Percentiles rank a stretch among this genome's conserved stretches.
Evolutionary conservation across 2,888 invertebrate species (phyloP).

Genomic region (Hydrotaea diabolus): DNA sequence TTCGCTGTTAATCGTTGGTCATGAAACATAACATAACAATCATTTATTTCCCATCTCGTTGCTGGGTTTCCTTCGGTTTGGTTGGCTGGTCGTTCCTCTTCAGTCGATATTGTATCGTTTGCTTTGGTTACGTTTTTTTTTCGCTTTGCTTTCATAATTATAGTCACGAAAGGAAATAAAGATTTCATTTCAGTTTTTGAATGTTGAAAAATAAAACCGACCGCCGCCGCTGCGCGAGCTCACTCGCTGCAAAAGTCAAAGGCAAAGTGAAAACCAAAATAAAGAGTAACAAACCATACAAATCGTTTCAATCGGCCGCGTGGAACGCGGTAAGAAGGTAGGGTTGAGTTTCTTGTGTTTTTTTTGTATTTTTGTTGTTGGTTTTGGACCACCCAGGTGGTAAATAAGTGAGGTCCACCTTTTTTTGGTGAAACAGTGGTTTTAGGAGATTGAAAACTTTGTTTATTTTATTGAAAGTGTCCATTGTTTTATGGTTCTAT

Average conservation of each 20-base stretch:
- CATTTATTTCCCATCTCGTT: slow-evolving; percentile 55
- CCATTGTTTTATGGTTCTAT: no score
- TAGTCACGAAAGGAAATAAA: slow-evolving; percentile 78
- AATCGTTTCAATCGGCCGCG: slow-evolving; percentile 52
- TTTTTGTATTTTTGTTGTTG: no score
- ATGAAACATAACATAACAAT: slow-evolving; percentile 65
- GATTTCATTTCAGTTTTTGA: slow-evolving; percentile 64
- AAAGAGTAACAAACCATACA: slow-evolving; percentile 46
- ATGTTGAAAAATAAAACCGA: slow-evolving; percentile 52
- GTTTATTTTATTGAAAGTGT: no score
- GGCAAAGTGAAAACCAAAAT: slow-evolving; percentile 43
- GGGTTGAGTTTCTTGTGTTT: background rate
- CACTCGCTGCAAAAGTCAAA: no score
- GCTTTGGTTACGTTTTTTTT: slow-evolving; percentile 36
- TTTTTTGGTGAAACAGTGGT: slow-evolving; percentile 24
- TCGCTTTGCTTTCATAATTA: slow-evolving; percentile 71
- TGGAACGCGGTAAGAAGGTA: background rate
- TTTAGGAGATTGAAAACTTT: background rate
- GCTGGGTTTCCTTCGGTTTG: background rate
- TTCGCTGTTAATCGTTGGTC: slow-evolving; percentile 67
- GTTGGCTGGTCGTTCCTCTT: background rate
- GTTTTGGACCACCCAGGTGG: slow-evolving; percentile 59
- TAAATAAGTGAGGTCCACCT: slow-evolving; percentile 39
- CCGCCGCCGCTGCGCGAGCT: background rate
- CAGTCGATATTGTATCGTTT: slow-evolving; percentile 22